Conservation (phyloP, 35 echinoderm and acorn worm species). For the Ptychodera flava region DNA sequence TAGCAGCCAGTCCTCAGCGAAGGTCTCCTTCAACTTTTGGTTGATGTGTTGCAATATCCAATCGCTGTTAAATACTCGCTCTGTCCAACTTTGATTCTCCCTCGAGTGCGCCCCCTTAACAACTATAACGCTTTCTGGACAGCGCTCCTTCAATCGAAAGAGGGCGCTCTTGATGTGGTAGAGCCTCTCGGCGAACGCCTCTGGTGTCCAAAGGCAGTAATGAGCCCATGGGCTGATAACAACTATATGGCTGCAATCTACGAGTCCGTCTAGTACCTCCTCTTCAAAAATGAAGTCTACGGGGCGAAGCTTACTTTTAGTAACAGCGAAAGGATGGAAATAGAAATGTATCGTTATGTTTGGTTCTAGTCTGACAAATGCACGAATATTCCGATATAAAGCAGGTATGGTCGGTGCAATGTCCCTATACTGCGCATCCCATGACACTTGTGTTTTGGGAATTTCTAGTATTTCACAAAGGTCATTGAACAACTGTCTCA, state of each 20-base stretch:
- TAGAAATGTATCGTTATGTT: constrained; percentile 5
- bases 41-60: not conserved
- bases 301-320: not conserved
- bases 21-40: not conserved
- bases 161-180: constrained; percentile 25
- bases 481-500: constrained; percentile 4
- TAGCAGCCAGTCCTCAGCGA: not conserved
- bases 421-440: not conserved
- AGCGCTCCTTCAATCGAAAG: constrained; percentile 9
- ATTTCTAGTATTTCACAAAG: constrained; percentile 9
- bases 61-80: not conserved
- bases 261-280: constrained; percentile 22
- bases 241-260: constrained; percentile 29
- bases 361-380: not conserved
- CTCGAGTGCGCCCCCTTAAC: constrained; percentile 38
- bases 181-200: constrained; percentile 25
- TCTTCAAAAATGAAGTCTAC: constrained; percentile 20
- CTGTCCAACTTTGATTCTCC: not conserved
- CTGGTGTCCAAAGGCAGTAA: constrained; percentile 37
- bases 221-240: constrained; percentile 45
- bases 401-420: not conserved
- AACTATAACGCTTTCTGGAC: constrained; percentile 30
- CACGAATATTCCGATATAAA: not conserved
- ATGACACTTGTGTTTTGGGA: not conserved
- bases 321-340: constrained; percentile 35